Conservation (phyloP, 2,797 vertebrate genomes). For the Chaetophractus vellerosus region DNA sequence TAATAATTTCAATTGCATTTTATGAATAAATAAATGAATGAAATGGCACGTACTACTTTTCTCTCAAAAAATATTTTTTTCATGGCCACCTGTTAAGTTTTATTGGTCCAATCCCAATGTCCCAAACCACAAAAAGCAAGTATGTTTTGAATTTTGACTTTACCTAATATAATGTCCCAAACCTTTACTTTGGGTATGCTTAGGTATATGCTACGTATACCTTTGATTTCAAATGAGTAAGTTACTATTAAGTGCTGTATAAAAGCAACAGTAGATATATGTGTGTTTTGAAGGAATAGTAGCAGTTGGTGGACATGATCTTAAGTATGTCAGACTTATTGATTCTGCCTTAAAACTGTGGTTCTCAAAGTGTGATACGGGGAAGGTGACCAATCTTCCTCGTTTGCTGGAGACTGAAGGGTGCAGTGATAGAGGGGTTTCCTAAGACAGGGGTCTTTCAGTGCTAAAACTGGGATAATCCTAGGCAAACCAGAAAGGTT, state of each 20-base stretch:
- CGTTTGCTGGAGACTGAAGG: background rate
- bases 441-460: background rate
- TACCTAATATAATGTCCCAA: conserved; percentile 41
- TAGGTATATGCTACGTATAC: background rate
- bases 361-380: background rate
- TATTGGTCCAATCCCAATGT: conserved; percentile 33
- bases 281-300: background rate
- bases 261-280: background rate
- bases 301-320: background rate
- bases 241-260: background rate
- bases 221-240: conserved; percentile 39
- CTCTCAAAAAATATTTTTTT: conserved; percentile 58
- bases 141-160: conserved; percentile 70
- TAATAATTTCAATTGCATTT: conserved; percentile 57
- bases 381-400: background rate
- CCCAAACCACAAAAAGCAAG: conserved; percentile 68
- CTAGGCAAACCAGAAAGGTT: background rate
- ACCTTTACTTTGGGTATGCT: conserved; percentile 13
- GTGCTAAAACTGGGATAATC: background rate
- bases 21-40: conserved; percentile 35
- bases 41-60: conserved; percentile 46
- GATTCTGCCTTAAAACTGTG: background rate
- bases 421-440: background rate
- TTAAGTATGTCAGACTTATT: conserved; percentile 46
- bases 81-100: conserved; percentile 55